A percentile compares a stretch with the other conserved stretches of the same genome.
phyloP scores from a whole-genome alignment of 2,797 vertebrate species.

The Bradypodion ventrale region DNA sequence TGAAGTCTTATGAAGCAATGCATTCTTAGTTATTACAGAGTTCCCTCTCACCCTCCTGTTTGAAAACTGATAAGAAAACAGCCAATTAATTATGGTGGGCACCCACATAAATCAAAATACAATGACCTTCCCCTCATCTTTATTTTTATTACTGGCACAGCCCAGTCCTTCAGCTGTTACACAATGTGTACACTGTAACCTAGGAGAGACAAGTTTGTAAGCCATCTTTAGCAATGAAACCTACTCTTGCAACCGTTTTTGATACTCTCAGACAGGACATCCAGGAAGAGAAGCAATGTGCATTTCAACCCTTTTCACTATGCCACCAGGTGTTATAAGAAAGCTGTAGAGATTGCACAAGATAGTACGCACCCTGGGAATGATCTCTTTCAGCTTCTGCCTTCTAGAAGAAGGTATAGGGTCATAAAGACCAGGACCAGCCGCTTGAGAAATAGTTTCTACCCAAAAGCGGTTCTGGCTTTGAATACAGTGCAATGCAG shows the following conservation, averaged over 20 bases:
- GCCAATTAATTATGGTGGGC: slow-evolving; percentile 1
- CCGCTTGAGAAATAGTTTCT: too few relatives aligned
- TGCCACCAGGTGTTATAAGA: too few relatives aligned
- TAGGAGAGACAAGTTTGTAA: not conserved
- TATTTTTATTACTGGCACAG: not conserved
- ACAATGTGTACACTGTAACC: not conserved
- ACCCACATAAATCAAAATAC: not conserved
- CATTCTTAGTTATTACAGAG: not conserved
- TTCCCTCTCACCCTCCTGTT: not conserved
- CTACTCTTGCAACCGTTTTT: not conserved
- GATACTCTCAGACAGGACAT: not conserved
- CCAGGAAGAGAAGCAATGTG: not conserved
- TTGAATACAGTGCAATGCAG: too few relatives aligned
- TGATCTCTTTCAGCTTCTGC: too few relatives aligned
- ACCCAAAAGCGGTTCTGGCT: too few relatives aligned
- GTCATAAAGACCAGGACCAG: too few relatives aligned
- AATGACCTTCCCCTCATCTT: not conserved
- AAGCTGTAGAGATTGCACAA: too few relatives aligned
- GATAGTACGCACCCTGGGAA: too few relatives aligned
- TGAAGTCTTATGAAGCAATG: not conserved
- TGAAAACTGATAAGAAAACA: not conserved
- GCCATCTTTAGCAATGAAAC: slow-evolving; percentile 3
- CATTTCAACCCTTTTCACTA: not conserved
- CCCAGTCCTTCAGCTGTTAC: not conserved
- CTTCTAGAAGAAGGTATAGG: too few relatives aligned